A percentile compares a stretch with the other conserved stretches of the same genome.
phyloP scores from a whole-genome alignment of 1,140 invertebrate genomes.

The Zaprionus ornatus region DNA sequence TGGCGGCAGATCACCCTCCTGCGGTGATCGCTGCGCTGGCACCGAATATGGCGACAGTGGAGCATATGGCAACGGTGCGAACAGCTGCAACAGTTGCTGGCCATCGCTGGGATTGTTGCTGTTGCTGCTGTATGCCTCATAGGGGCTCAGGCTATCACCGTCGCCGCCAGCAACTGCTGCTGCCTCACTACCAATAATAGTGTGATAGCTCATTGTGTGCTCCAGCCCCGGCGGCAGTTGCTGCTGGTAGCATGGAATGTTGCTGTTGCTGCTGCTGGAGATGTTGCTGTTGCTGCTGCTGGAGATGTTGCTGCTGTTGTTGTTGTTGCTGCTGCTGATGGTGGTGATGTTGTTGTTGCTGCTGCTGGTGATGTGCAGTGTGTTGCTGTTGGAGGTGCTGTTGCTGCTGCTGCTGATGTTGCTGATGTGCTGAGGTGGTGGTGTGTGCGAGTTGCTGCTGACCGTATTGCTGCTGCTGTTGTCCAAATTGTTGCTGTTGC shows the following conservation, averaged over 20 bases:
- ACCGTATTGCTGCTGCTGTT: slow-evolving; percentile 36
- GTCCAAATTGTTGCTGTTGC: slow-evolving; percentile 20
- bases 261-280: slow-evolving; percentile 62
- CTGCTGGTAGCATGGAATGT: slow-evolving; percentile 80
- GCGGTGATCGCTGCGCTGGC: slow-evolving; percentile 73
- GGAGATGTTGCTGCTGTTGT: slow-evolving; percentile 73
- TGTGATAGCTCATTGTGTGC: slow-evolving; percentile 84
- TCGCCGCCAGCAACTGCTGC: not conserved
- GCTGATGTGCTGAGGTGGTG: slow-evolving; percentile 51
- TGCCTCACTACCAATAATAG: slow-evolving; percentile 83
- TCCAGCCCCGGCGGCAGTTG: slow-evolving; percentile 78
- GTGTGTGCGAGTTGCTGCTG: slow-evolving; percentile 29
- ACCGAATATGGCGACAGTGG: slow-evolving; percentile 65
- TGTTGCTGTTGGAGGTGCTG: slow-evolving; percentile 37
- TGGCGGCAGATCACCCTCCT: slow-evolving; percentile 77
- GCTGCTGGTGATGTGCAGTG: slow-evolving; percentile 83
- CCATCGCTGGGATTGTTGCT: slow-evolving; percentile 30
- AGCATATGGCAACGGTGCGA: slow-evolving; percentile 58
- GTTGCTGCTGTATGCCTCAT: slow-evolving; percentile 45
- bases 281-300: slow-evolving; percentile 49
- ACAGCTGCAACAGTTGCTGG: slow-evolving; percentile 72
- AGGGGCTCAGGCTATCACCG: not conserved
- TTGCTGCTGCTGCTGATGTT: slow-evolving; percentile 42
- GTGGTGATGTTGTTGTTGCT: slow-evolving; percentile 49
- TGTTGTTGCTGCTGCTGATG: slow-evolving; percentile 62